These are phyloP conservation scores for Sprattus sprattus DNA, from an alignment of 2,113 vertebrate species.

Conservation along the genomic window DNA sequence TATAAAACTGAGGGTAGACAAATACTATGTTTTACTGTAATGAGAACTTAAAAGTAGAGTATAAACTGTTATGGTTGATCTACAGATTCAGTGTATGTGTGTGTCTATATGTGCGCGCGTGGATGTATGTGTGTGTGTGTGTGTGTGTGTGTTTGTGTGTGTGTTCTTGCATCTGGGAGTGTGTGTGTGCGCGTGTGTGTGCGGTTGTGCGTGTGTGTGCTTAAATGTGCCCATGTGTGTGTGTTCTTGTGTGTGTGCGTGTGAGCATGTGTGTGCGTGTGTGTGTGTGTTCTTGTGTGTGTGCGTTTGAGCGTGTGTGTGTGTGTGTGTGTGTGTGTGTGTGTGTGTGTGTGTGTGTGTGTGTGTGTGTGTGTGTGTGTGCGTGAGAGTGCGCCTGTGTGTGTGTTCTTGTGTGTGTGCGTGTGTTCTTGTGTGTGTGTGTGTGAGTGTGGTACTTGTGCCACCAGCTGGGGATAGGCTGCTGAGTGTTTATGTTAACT, in stretches of 20 bases:
- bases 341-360: neutral
- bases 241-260: neutral
- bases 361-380: neutral
- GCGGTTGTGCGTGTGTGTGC: too few relatives aligned
- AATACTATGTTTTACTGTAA: too few relatives aligned
- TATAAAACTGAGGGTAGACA: too few relatives aligned
- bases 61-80: too few relatives aligned
- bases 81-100: neutral
- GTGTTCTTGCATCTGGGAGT: neutral
- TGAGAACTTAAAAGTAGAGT: too few relatives aligned
- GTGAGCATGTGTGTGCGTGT: neutral
- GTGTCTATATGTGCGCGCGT: neutral
- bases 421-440: slow-evolving; percentile 32
- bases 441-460: slow-evolving; percentile 14
- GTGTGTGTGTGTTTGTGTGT: neutral
- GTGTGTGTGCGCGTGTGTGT: too few relatives aligned
- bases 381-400: too few relatives aligned
- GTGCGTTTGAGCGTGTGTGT: neutral
- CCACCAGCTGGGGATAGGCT: slow-evolving; percentile 63
- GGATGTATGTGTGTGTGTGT: neutral
- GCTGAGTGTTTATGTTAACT: slow-evolving; percentile 72
- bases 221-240: too few relatives aligned
- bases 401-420: slow-evolving; percentile 12
- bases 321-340: neutral
- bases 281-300: neutral